Percentiles rank a stretch among this genome's conserved stretches.
phyloP scores from a whole-genome alignment of 2,888 invertebrate genomes.

The Mesorhabditis sp. region DNA sequence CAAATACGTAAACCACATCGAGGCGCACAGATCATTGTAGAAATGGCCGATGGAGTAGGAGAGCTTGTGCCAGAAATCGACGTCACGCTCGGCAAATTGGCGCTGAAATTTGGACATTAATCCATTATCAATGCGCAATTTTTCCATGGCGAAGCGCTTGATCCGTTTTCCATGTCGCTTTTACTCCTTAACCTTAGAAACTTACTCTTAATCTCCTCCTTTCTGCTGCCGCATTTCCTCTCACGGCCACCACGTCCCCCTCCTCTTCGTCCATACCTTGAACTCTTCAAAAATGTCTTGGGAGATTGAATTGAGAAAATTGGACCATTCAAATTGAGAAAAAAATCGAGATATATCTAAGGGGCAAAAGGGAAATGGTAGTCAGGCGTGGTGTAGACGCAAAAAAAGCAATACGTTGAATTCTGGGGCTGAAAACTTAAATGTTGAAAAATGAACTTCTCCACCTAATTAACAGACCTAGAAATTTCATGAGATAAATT shows the following conservation, averaged over 20 bases:
- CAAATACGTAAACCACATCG: conserved; percentile 89
- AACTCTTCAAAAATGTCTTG: not conserved
- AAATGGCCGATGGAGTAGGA: conserved; percentile 72
- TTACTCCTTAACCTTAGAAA: not conserved
- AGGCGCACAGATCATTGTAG: conserved; percentile 84
- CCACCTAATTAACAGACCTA: too few relatives aligned
- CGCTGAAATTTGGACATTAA: not conserved
- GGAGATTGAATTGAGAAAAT: too few relatives aligned
- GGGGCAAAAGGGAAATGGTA: too few relatives aligned
- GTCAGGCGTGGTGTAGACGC: too few relatives aligned
- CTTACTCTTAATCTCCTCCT: not conserved
- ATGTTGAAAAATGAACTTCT: too few relatives aligned
- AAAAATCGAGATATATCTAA: too few relatives aligned
- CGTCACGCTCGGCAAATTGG: not conserved
- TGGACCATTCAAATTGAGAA: too few relatives aligned
- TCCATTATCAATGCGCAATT: not conserved
- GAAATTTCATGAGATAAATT: too few relatives aligned
- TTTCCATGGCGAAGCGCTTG: too few relatives aligned
- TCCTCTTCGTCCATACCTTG: not conserved
- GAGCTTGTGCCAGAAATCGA: not conserved
- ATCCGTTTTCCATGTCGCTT: too few relatives aligned
- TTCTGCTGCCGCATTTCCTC: not conserved
- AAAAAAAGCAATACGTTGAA: too few relatives aligned
- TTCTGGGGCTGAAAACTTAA: too few relatives aligned
- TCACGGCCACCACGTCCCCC: not conserved